These are phyloP conservation scores for Chironomus tentans DNA, from an alignment of 2,888 invertebrate genomes.

Conservation along the genomic window DNA sequence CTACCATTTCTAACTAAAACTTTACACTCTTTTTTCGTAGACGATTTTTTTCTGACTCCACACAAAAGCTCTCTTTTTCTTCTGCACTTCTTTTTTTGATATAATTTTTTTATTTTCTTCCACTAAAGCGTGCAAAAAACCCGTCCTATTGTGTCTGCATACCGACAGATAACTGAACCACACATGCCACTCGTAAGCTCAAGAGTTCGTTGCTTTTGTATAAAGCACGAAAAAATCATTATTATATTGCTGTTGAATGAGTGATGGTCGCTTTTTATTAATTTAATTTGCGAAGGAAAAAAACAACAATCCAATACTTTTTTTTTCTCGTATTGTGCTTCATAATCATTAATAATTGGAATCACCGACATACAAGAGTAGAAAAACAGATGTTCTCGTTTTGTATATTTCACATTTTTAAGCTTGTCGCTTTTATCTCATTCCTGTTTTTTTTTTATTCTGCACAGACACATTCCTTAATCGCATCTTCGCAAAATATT, in stretches of 20 bases:
- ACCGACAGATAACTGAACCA: constrained; percentile 15
- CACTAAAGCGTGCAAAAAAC: not conserved
- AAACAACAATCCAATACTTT: not conserved
- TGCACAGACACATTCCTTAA: not conserved
- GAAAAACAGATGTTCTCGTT: constrained; percentile 21
- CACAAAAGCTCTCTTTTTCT: not conserved
- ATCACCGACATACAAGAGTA: not conserved
- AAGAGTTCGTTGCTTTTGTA: not conserved
- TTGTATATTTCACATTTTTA: not conserved
- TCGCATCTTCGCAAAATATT: not conserved
- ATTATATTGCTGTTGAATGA: not conserved
- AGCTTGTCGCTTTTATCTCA: not conserved
- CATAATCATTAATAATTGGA: not conserved
- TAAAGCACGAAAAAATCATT: not conserved
- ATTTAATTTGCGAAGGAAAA: not conserved
- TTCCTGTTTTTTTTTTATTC: not conserved
- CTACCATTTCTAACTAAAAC: not conserved
- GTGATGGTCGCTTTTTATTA: constrained; percentile 17
- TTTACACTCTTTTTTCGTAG: not conserved
- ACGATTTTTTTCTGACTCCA: not conserved
- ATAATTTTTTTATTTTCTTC: not conserved
- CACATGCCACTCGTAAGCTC: constrained; percentile 15
- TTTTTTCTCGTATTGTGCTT: not conserved
- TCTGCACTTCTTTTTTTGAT: not conserved
- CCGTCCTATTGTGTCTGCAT: constrained; percentile 23